phyloP scores from a whole-genome alignment of 2,113 vertebrate species.

The Neotragus moschatus region DNA sequence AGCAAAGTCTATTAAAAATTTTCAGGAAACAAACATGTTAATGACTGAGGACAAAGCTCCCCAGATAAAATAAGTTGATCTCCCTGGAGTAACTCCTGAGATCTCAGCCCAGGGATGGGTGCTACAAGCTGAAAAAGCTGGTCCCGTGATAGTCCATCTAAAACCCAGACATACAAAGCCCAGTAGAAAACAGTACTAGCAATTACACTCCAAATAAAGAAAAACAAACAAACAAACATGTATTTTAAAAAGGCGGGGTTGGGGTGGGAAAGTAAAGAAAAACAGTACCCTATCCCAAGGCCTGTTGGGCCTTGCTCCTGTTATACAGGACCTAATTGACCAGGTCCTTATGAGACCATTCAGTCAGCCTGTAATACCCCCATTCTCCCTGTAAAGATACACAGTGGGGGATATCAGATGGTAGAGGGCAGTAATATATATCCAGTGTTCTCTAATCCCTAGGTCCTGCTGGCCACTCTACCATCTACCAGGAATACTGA shows the following conservation, averaged over 20 bases:
- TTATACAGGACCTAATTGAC: background rate
- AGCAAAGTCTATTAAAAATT: background rate
- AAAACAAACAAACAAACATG: background rate
- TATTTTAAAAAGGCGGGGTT: fast-evolving
- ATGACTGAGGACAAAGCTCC: background rate
- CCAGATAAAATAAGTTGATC: background rate
- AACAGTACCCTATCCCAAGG: background rate
- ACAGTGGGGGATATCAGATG: background rate
- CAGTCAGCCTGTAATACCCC: background rate
- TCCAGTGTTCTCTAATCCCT: background rate
- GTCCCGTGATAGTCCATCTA: background rate
- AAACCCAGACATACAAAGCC: background rate
- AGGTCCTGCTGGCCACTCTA: background rate
- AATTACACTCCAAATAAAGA: background rate
- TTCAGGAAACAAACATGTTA: background rate
- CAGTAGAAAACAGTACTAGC: background rate
- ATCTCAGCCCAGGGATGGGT: background rate
- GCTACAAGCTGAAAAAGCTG: background rate
- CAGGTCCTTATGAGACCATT: background rate
- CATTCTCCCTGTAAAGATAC: background rate
- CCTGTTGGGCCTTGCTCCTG: background rate
- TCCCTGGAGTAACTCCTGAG: background rate
- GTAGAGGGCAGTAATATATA: background rate
- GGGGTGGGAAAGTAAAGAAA: background rate
- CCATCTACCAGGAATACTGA: background rate